These are phyloP conservation scores for Illadopsis cleaveri DNA, from an alignment of 2,113 vertebrate genomes.

Conservation along the genomic window DNA sequence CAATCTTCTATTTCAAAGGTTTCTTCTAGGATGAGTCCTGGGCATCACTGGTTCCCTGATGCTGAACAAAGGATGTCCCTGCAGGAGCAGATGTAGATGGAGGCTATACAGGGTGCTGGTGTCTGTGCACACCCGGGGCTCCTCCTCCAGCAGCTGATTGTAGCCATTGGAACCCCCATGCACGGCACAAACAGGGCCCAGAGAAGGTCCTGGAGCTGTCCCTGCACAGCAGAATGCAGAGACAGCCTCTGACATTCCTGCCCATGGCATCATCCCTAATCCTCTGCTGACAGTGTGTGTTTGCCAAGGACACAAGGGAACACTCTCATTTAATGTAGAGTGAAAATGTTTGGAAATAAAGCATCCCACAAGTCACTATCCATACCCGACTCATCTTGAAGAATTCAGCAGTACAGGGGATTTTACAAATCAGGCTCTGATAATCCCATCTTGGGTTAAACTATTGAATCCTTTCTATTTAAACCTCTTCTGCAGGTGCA, in stretches of 20 bases:
- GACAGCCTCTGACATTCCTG: not conserved
- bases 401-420: not conserved
- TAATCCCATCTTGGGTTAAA: not conserved
- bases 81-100: slow-evolving; percentile 9
- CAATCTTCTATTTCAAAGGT: slow-evolving; percentile 9
- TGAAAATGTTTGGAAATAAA: not conserved
- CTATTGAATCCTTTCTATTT: not conserved
- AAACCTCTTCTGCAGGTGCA: not conserved
- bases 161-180: not conserved
- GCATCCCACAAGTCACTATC: not conserved
- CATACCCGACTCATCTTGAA: not conserved
- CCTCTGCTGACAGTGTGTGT: not conserved
- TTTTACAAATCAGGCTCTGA: not conserved
- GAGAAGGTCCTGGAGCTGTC: not conserved
- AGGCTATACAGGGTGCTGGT: not conserved
- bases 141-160: not conserved
- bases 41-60: not conserved
- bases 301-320: not conserved
- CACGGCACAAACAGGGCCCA: not conserved
- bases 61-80: slow-evolving; percentile 16
- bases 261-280: not conserved
- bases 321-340: not conserved
- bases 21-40: slow-evolving; percentile 22
- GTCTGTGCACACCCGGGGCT: not conserved
- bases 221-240: not conserved